Evolutionary conservation across 2,113 vertebrate genomes (phyloP), one percentile per base, ranked within the genome.

Genomic region (Sphaerodactylus townsendi): DNA sequence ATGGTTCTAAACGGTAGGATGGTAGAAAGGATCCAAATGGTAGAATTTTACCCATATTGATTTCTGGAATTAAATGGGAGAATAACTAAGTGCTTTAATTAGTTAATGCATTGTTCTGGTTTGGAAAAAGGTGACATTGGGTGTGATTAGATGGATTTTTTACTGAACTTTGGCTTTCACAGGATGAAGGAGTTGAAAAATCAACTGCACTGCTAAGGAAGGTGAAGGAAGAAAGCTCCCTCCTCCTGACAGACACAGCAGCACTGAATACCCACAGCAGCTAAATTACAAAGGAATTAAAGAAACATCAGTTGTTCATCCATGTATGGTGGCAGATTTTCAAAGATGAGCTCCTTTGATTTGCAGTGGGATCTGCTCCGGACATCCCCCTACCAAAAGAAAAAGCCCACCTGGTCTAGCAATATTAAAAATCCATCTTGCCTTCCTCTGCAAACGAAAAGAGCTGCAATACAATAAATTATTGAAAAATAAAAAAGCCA

Each of bases 391-490:
- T 92, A 87, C 69, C 93, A 3, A 59, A 59, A 15, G 91, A 92
- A 94, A 89, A 81, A 80, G 70, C 33, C 82, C 88, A 77, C 90
- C 68, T 85, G 50, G 39, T 83, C 83, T 89, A 64, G 2, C 87
- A 91, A 92, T 93, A 93, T 92, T 91, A 94, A 93, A 94, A 93
- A 80, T 82, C 74, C 80, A 86, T 81, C 77, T 87, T 86, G 86
- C 83, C 85, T 83, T 90, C 53, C 86, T 91, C 82, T 81, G 68
- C 77, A 89, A 92, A 77, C 82, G 41, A 28, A 83, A 72, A 81
- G 83, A 73, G 79, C 81, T 44, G 48, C 17, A 94, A 78, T 90
- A 76, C 87, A 91, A 91, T 90, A 84, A 90, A 82, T 72, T 76
- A 82, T 33, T 0, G 13, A 88, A 88, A 65, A 86, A 90, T 90